Evolutionary conservation across 92 coral and sea anemone species (phyloP).

Genomic region (Bergia puertoricense): DNA sequence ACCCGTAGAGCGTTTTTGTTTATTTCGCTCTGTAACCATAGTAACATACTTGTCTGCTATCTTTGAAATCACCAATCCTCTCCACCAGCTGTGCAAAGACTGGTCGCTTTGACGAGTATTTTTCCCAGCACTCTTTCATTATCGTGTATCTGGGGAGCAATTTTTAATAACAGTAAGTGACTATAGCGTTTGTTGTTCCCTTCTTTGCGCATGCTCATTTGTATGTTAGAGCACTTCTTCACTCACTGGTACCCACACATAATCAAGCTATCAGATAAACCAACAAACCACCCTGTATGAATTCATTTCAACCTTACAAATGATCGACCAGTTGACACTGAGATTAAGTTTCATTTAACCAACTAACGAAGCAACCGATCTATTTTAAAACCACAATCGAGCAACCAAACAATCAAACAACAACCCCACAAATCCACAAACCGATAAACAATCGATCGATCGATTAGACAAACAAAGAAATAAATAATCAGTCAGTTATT

Average conservation of each 20-base stretch:
- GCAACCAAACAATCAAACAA: neutral
- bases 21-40: neutral
- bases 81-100: slow-evolving; percentile 47
- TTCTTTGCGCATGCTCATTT: neutral
- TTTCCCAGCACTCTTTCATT: slow-evolving; percentile 53
- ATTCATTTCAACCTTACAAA: neutral
- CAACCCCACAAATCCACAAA: too few relatives aligned
- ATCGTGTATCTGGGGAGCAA: slow-evolving; percentile 37
- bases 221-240: too few relatives aligned
- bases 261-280: neutral
- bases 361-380: neutral
- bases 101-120: slow-evolving; percentile 46
- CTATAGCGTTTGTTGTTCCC: neutral
- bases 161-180: neutral
- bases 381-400: too few relatives aligned
- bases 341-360: neutral
- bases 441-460: too few relatives aligned
- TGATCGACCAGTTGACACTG: too few relatives aligned
- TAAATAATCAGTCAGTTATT: too few relatives aligned
- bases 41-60: slow-evolving; percentile 2
- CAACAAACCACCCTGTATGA: neutral
- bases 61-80: slow-evolving; percentile 28
- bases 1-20: neutral
- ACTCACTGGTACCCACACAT: neutral
- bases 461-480: too few relatives aligned